phyloP scores from a whole-genome alignment of 2,888 invertebrate species.

The Norana najaformis region DNA sequence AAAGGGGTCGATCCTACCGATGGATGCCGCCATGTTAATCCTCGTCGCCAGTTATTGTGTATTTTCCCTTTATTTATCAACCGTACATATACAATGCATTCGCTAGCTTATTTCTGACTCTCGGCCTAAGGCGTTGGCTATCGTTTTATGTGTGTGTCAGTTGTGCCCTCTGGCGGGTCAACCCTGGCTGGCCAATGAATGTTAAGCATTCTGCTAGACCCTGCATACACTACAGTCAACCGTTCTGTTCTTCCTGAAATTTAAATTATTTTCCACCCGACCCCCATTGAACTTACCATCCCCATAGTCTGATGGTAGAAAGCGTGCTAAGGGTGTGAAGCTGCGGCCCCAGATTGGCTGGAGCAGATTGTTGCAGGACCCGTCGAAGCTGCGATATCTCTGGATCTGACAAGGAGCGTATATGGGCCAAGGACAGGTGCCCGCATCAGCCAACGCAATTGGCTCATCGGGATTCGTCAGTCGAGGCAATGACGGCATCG shows the following conservation, averaged over 20 bases:
- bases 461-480: slow-evolving; percentile 33
- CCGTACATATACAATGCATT: too few relatives aligned
- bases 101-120: too few relatives aligned
- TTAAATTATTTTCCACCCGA: not conserved
- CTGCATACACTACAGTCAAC: too few relatives aligned
- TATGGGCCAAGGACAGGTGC: slow-evolving; percentile 36
- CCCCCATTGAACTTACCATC: slow-evolving; percentile 39
- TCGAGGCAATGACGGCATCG: slow-evolving; percentile 26
- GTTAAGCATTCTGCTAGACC: too few relatives aligned
- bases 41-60: too few relatives aligned
- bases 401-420: not conserved
- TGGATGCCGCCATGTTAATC: too few relatives aligned
- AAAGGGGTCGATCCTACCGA: too few relatives aligned
- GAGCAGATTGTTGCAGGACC: slow-evolving; percentile 49
- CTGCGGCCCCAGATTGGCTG: slow-evolving; percentile 43
- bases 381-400: slow-evolving; percentile 48
- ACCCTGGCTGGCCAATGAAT: too few relatives aligned
- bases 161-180: too few relatives aligned
- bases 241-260: not conserved
- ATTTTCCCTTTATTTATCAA: too few relatives aligned
- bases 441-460: slow-evolving; percentile 27
- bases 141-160: too few relatives aligned
- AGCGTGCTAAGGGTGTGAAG: slow-evolving; percentile 42
- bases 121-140: too few relatives aligned
- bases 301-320: slow-evolving; percentile 44